These are phyloP conservation scores for Sandelia bainsii DNA, from an alignment of 2,797 vertebrate species.

Conservation along the genomic window DNA sequence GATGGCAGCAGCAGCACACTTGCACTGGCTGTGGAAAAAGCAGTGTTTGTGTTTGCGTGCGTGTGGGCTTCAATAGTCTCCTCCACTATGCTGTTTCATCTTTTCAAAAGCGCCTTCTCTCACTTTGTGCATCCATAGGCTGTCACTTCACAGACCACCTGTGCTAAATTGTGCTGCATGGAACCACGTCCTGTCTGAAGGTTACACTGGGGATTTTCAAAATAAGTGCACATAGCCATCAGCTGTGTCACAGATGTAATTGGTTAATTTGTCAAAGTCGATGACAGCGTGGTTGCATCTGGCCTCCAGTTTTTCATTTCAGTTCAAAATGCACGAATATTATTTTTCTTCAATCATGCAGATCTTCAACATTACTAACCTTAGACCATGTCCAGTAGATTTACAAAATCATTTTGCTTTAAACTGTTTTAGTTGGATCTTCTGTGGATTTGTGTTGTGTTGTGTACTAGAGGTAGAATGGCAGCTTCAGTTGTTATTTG, in stretches of 20 bases:
- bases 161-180: constrained; percentile 56
- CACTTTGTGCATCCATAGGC: constrained; percentile 46
- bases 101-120: constrained; percentile 49
- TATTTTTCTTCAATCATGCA: constrained; percentile 36
- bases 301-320: constrained; percentile 47
- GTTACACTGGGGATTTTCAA: not conserved
- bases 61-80: constrained; percentile 62
- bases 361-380: constrained; percentile 24
- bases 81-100: constrained; percentile 55
- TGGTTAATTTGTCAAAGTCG: constrained; percentile 24
- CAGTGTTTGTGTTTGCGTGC: constrained; percentile 51
- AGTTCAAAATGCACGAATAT: constrained; percentile 47
- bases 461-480: constrained; percentile 20
- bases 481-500: constrained; percentile 31
- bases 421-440: constrained; percentile 3
- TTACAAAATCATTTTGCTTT: not conserved
- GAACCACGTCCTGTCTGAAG: constrained; percentile 63
- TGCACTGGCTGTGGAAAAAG: constrained; percentile 36
- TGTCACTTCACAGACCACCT: constrained; percentile 44
- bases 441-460: constrained; percentile 46
- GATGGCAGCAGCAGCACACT: constrained; percentile 25
- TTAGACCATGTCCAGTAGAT: constrained; percentile 15
- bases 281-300: constrained; percentile 73
- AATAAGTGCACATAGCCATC: constrained; percentile 17
- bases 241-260: constrained; percentile 1